phyloP scores from a whole-genome alignment of 2,888 invertebrate species.

The Eilema sororculum region DNA sequence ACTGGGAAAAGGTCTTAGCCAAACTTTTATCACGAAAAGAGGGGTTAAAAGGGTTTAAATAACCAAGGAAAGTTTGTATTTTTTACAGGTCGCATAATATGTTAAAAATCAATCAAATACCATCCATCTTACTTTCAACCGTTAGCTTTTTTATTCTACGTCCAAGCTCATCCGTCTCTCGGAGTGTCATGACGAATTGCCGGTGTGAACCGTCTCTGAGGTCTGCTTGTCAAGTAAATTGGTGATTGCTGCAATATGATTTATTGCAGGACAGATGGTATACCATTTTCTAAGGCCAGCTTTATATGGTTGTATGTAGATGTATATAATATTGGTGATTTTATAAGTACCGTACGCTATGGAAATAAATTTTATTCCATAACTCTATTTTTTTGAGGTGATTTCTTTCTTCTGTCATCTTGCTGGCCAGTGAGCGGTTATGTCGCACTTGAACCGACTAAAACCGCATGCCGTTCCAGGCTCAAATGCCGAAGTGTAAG shows the following conservation, averaged over 20 bases:
- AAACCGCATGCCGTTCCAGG: too few species aligned
- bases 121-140: neutral
- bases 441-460: too few species aligned
- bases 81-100: too few species aligned
- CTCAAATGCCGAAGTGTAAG: too few species aligned
- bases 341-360: neutral
- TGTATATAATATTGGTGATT: neutral
- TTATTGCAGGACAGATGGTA: conserved; percentile 15
- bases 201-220: conserved; percentile 4
- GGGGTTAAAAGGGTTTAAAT: too few species aligned
- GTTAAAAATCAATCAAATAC: neutral
- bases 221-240: conserved; percentile 19
- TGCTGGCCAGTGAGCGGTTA: too few species aligned
- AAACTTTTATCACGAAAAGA: too few species aligned
- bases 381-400: too few species aligned
- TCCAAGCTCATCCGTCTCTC: conserved; percentile 6
- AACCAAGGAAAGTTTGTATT: too few species aligned
- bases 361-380: too few species aligned
- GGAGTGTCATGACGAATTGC: conserved; percentile 8
- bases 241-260: conserved; percentile 24
- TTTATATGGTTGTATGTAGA: neutral
- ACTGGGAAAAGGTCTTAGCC: too few species aligned
- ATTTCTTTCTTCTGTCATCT: too few species aligned
- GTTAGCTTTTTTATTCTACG: neutral
- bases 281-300: conserved; percentile 5